A percentile compares a stretch with the other conserved stretches of the same genome.
Evolutionary conservation across 2,797 vertebrate species (phyloP).

Genomic region (Onychomys torridus): DNA sequence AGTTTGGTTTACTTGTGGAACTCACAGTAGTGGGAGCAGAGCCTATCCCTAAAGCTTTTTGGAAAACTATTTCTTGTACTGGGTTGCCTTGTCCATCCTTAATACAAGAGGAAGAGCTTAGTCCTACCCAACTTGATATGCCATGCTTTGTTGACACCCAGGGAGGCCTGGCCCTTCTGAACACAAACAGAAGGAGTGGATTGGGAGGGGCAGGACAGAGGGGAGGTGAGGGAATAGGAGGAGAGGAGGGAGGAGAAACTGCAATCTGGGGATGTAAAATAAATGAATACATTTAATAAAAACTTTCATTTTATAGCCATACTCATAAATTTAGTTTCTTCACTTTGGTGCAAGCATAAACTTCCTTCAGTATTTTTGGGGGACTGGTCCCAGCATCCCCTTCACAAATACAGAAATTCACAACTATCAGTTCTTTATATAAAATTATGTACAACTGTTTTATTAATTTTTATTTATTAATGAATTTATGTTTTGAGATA

Average conservation of each 20-base stretch:
- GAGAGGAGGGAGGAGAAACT: neutral
- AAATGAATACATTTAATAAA: neutral
- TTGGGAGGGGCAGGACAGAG: neutral
- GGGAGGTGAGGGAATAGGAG: neutral
- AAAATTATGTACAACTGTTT: neutral
- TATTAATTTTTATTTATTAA: neutral
- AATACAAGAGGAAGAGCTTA: neutral
- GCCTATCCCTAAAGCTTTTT: neutral
- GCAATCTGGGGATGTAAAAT: neutral
- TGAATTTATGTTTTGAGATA: neutral
- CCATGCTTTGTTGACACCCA: neutral
- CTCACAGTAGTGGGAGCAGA: neutral
- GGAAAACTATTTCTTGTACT: neutral
- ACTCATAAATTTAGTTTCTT: neutral
- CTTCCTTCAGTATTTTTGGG: neutral
- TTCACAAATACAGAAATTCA: neutral
- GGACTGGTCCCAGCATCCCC: too few species aligned
- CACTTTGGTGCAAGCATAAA: neutral
- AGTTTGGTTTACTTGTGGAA: neutral
- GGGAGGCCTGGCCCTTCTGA: neutral
- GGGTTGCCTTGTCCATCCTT: neutral
- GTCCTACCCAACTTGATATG: neutral
- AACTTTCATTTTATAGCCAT: neutral
- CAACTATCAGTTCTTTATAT: neutral
- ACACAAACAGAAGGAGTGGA: neutral